Percentiles rank a stretch among this genome's conserved stretches.
Evolutionary conservation across 2,113 vertebrate genomes (phyloP).

Genomic region (Aplodontia rufa): DNA sequence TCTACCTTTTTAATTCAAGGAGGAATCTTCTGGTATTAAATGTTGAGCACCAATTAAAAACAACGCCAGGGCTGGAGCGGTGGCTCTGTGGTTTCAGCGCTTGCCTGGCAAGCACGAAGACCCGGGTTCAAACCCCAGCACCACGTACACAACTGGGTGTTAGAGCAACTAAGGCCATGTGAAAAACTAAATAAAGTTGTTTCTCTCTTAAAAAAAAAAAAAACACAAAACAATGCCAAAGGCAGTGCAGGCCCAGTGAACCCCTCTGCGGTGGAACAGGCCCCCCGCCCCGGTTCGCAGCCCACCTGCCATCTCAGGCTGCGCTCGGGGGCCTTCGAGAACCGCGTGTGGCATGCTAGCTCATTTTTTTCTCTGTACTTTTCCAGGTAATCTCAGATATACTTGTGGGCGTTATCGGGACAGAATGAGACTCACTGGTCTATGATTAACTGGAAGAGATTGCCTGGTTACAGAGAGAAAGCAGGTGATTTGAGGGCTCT

Average conservation of each 20-base stretch:
- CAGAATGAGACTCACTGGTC: slow-evolving; percentile 61
- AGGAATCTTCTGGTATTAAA: not conserved
- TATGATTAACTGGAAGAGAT: slow-evolving; percentile 69
- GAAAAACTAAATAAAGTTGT: too few species aligned
- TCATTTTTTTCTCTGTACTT: slow-evolving; percentile 16
- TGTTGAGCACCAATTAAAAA: not conserved
- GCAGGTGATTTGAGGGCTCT: slow-evolving; percentile 4
- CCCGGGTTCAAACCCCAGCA: too few species aligned
- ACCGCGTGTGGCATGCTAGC: not conserved
- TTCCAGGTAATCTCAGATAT: slow-evolving; percentile 60
- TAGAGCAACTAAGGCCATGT: too few species aligned
- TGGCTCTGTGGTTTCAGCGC: too few species aligned
- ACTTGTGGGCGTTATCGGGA: slow-evolving; percentile 63
- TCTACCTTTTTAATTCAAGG: not conserved
- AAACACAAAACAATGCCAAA: not conserved
- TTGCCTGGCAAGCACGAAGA: too few species aligned
- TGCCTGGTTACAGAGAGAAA: slow-evolving; percentile 56
- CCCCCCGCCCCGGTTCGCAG: not conserved
- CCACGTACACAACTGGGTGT: too few species aligned
- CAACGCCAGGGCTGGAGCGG: too few species aligned
- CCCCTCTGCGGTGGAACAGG: not conserved
- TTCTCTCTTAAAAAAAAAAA: too few species aligned
- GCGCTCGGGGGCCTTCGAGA: not conserved
- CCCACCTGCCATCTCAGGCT: not conserved
- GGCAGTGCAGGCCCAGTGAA: not conserved